Evolutionary conservation across 2,797 vertebrate species (phyloP).

Genomic region (Acipenser ruthenus): DNA sequence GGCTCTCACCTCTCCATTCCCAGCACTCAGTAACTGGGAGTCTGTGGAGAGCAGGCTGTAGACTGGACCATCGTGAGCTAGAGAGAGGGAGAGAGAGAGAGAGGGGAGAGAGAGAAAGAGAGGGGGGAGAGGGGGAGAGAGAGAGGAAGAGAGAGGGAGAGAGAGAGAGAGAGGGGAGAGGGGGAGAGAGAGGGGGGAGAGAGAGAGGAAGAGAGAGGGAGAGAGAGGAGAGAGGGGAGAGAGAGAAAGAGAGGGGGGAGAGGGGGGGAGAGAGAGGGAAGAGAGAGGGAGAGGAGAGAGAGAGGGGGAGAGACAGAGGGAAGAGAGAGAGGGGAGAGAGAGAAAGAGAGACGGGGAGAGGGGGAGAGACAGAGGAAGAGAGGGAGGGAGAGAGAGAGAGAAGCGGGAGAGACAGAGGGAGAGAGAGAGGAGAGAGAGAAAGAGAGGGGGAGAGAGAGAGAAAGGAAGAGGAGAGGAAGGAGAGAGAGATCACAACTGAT

Average conservation of each 20-base stretch:
- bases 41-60: slow-evolving; percentile 72
- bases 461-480: no score
- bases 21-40: slow-evolving; percentile 55
- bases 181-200: no score
- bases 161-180: no score
- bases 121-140: neutral
- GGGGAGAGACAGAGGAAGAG: neutral
- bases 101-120: neutral
- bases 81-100: slow-evolving; percentile 1
- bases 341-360: no score
- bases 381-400: neutral
- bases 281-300: neutral
- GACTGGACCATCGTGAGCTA: slow-evolving; percentile 75
- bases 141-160: no score
- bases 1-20: slow-evolving; percentile 73
- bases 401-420: neutral
- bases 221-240: neutral
- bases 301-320: neutral
- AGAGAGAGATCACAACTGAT: neutral
- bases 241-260: neutral
- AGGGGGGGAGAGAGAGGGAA: neutral
- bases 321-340: neutral
- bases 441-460: no score
- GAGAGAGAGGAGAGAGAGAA: no score
- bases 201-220: neutral